Evolutionary conservation across 2,113 vertebrate species (phyloP), one percentile per base, ranked within the genome.

Genomic region (Okapia johnstoni): DNA sequence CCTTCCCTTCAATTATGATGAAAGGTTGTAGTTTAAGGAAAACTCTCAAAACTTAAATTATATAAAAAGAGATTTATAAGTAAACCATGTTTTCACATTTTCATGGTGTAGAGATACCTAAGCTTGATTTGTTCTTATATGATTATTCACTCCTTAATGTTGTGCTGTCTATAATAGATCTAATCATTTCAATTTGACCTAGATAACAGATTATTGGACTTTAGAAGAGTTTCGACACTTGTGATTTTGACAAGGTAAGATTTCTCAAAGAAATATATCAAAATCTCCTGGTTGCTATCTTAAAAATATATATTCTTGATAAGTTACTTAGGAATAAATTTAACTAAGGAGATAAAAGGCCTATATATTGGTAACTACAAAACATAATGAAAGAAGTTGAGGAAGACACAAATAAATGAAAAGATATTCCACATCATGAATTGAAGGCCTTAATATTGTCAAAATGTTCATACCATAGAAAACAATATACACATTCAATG

Each of bases 11-110:
- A 63, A 16, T 83, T 23, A 83, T 83, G 13, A 26, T 55, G 52
- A 83, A 21, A 83, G 54, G 80, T 55, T 83, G 33, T 55, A 50
- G 43, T 60, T 36, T 81, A 61, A 96, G 61, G 16, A 94, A 96
- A 96, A 86, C 28, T 88, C 81, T 70, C 3, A 46, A 94, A 96
- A 88, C 46, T 96, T 55, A 61, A 70, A 90, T 76, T 94, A 93
- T 90, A 36, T 33, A 60, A 58, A 87, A 90, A 95, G 36, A 85
- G 6, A 90, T 84, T 76, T 57, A 36, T 79, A 92, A 94, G 48
- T 89, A 93, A 87, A 79, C 66, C 85, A 19, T 28, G 11, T 70
- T 46, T 70, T 21, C 26, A 52, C 28, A 57, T 84, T 93, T 94
- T 93, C n/a, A 25, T 79, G 40, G 26, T 40, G 61, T 36, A 80